Evolutionary conservation across 2,113 vertebrate species (phyloP), one percentile per base, ranked within the genome.

Genomic region (Butorides virescens): DNA sequence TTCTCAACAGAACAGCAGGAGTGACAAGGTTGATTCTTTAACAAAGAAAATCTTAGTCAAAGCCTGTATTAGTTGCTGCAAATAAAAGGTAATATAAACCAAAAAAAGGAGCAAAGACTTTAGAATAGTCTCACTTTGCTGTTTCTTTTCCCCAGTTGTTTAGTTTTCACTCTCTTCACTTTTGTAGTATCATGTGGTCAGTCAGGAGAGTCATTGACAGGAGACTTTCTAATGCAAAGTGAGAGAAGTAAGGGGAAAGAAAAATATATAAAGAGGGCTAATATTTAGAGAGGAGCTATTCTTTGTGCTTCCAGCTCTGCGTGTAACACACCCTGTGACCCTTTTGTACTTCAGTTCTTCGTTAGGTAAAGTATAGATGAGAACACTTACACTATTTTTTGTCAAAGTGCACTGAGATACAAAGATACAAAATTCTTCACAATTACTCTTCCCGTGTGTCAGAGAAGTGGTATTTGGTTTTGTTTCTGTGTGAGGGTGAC

Each of bases 21-120:
- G 37, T 77, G 42, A 92, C 94, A 79, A 80, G 59, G 50, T 34
- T 81, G 74, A 90, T 88, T 80, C 34, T 76, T 88, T 75, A 90
- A 88, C 66, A 83, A 95, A 85, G 77, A 82, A 86, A 85, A 93
- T 85, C 62, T 87, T 94, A 84, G 78, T 87, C 77, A 87, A 87
- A 95, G n/a, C 32, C 37, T 88, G 22, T 50, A 53, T 73, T 68
- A 75, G 42, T 84, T 65, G 62, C 66, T 76, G 42, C 85, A 95
- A 87, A 78, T 84, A 92, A 78, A 58, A 36, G 55, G n/a, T 49
- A 87, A 83, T 94, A 91, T 85, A 65, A 91, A 95, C 73, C 7
- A 70, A 73, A 91, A 72, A 73, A 68, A 80, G 27, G 81, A 92
- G 49, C 11, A 84, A 89, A 82, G 39, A 27, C 23, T 88, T 94